Base-by-base conservation (phyloP, 2,113 vertebrate species). In the Balaeniceps rex region DNA sequence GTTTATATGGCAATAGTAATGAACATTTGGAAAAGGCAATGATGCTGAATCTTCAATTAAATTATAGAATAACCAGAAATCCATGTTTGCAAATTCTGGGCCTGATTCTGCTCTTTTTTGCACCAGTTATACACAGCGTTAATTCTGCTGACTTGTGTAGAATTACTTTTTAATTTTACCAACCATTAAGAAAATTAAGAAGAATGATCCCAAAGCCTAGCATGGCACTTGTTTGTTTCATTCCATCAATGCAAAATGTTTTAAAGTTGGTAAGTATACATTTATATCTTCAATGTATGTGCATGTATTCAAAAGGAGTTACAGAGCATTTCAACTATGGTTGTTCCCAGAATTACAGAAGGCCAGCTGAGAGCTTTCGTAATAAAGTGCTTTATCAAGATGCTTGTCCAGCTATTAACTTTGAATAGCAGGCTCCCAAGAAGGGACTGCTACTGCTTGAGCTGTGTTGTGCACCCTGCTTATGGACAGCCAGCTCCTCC, bases 21-120 rank as follows among this genome's bases (percentile, higher is more conserved):
- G 49, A 51, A 68, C 7, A 64, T 60, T 65, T 95, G 36, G 58
- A 94, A 96, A 96, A 96, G 42, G 4, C 34, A 83, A 58, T 58
- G 88, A 88, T 95, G 84, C 42, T 96, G 88, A 95, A 91, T 68
- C 57, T 82, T 58, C 55, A 94, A 15, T 76, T 91, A 94, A 95
- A 91, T 70, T 16, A 12, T 72, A 54, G 42, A 97, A 92, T 75
- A 90, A 93, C 64, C 61, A 94, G 78, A 97, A 98, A 95, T 31
- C 70, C 6, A 36, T 52, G 49, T 95, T 81, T 21, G 18, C 34
- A 90, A 79, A 61, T 70, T 91, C 82, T 91, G 71, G 79, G 69
- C 77, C 81, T 74, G 75, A 90, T 95, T 96, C 93, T 94, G 87
- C 58, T 91, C 49, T 94, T 82, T 36, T 94, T 83, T 87, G 33